These are phyloP conservation scores for Apotomis capreana DNA, from an alignment of 2,888 invertebrate species.

Conservation along the genomic window DNA sequence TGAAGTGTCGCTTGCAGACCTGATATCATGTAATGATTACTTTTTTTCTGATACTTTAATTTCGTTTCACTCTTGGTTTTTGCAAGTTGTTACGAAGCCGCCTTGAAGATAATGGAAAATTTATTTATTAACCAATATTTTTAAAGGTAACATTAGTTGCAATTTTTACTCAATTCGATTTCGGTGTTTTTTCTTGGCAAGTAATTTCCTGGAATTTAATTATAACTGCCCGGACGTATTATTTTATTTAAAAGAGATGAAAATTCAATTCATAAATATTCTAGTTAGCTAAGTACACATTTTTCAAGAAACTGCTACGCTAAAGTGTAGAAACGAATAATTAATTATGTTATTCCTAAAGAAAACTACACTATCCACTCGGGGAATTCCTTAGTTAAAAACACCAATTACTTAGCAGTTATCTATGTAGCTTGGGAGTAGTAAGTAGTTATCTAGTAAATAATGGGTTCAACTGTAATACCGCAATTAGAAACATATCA, in stretches of 20 bases:
- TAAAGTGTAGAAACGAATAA: slow-evolving; percentile 17
- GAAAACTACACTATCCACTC: slow-evolving; percentile 9
- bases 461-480: no score
- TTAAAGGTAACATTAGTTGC: not conserved
- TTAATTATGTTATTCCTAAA: slow-evolving; percentile 15
- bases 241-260: not conserved
- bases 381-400: slow-evolving; percentile 6
- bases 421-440: not conserved
- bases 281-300: slow-evolving; percentile 4
- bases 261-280: not conserved
- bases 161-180: not conserved
- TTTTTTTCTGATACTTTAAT: slow-evolving; percentile 6
- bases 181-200: not conserved
- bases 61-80: slow-evolving; percentile 4
- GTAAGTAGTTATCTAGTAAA: not conserved
- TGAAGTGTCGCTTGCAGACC: slow-evolving; percentile 43
- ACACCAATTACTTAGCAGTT: not conserved
- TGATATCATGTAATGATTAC: slow-evolving; percentile 20
- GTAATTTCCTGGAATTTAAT: not conserved
- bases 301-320: slow-evolving; percentile 11
- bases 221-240: not conserved
- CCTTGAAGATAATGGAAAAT: not conserved
- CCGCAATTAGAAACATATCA: no score
- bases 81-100: not conserved
- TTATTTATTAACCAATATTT: not conserved